phyloP scores from a whole-genome alignment of 2,797 vertebrate genomes.

The Tarsius wallacei region DNA sequence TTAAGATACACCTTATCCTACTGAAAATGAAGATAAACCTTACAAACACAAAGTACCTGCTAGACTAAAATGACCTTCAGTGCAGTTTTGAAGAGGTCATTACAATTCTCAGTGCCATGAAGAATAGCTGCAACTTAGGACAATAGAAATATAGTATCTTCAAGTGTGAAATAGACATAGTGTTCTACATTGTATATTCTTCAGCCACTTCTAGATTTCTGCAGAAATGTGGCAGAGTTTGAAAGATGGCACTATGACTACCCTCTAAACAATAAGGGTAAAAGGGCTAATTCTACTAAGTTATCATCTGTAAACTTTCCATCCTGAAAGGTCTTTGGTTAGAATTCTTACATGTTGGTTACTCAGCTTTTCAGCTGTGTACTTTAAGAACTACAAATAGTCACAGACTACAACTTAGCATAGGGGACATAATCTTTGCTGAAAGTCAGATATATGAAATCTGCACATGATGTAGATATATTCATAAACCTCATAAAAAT shows the following conservation, averaged over 20 bases:
- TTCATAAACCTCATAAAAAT: slow-evolving; percentile 33
- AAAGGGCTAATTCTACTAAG: slow-evolving; percentile 42
- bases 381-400: slow-evolving; percentile 2
- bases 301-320: neutral
- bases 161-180: neutral
- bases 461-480: neutral
- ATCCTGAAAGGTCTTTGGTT: neutral
- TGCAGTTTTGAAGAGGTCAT: slow-evolving; percentile 16
- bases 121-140: neutral
- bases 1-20: neutral
- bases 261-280: slow-evolving; percentile 24
- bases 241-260: slow-evolving; percentile 18
- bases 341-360: slow-evolving; percentile 25
- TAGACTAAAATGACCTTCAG: slow-evolving; percentile 25
- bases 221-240: neutral
- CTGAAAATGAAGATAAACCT: slow-evolving; percentile 50
- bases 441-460: neutral
- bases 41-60: slow-evolving; percentile 22
- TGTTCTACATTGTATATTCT: neutral
- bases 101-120: slow-evolving; percentile 6
- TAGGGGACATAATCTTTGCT: neutral
- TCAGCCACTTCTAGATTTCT: slow-evolving; percentile 16
- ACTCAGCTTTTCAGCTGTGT: neutral
- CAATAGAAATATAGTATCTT: neutral
- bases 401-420: neutral